phyloP scores from a whole-genome alignment of 2,888 invertebrate species.

The Vannuccia rotundouncinata region DNA sequence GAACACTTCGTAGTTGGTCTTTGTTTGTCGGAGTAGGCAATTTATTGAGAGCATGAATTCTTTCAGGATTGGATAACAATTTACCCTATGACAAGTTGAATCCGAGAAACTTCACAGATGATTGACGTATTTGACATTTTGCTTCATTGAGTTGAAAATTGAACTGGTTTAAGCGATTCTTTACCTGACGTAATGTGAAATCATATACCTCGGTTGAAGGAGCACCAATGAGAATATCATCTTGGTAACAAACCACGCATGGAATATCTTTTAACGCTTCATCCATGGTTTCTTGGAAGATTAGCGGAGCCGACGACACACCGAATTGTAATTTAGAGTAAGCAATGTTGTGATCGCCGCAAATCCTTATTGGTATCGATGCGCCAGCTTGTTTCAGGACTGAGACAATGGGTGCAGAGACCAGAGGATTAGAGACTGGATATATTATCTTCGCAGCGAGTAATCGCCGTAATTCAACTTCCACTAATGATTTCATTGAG shows the following conservation, averaged over 20 bases:
- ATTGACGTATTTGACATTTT: conserved; percentile 32
- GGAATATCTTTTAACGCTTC: neutral
- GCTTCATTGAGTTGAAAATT: conserved; percentile 28
- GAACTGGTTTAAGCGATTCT: conserved; percentile 9
- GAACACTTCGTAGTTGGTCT: conserved; percentile 35
- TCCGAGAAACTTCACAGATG: conserved; percentile 31
- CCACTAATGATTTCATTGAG: neutral
- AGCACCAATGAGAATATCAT: conserved; percentile 31
- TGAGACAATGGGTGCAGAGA: neutral
- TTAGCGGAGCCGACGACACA: conserved; percentile 6
- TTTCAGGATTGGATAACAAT: conserved; percentile 27
- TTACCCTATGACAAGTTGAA: conserved; percentile 25
- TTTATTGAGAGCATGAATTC: conserved; percentile 8
- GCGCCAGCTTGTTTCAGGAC: neutral
- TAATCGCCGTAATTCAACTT: neutral
- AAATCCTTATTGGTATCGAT: neutral
- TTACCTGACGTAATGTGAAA: neutral
- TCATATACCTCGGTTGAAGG: neutral
- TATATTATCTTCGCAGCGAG: neutral
- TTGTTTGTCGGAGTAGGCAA: conserved; percentile 18
- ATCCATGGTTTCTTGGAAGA: conserved; percentile 32
- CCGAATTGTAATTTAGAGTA: conserved; percentile 9
- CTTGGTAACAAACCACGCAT: neutral
- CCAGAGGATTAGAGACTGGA: neutral
- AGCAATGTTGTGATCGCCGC: conserved; percentile 14